These are phyloP conservation scores for Serinus canaria DNA, from an alignment of 2,113 vertebrate genomes.

Conservation along the genomic window DNA sequence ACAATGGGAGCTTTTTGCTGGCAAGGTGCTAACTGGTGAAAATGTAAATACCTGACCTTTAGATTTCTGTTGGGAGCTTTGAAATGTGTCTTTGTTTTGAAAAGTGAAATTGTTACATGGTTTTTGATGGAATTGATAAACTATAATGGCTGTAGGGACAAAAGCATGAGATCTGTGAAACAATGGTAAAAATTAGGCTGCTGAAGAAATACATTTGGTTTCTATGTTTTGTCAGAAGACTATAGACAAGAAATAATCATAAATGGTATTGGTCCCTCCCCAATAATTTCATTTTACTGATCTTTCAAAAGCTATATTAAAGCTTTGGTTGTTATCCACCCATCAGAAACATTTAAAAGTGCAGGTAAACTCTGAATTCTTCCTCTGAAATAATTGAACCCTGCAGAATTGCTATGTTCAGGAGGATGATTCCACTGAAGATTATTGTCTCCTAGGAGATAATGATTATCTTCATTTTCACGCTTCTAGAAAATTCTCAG, in stretches of 20 bases:
- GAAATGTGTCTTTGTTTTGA: background rate
- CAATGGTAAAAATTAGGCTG: background rate
- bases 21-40: background rate
- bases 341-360: background rate
- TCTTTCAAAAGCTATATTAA: background rate
- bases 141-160: background rate
- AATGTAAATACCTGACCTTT: constrained; percentile 28
- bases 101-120: background rate
- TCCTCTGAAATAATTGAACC: background rate
- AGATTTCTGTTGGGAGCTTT: background rate
- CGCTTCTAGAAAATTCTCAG: background rate
- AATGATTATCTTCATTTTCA: background rate
- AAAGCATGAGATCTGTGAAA: background rate
- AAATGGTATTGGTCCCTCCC: background rate
- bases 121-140: background rate
- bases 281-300: background rate
- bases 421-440: background rate
- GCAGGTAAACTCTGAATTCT: background rate
- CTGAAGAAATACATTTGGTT: background rate
- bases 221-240: background rate
- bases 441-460: constrained; percentile 23
- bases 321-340: background rate
- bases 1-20: background rate
- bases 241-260: background rate
- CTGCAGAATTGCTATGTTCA: background rate